Base-by-base conservation (phyloP, 2,797 vertebrate genomes). In the Bucorvus abyssinicus region DNA sequence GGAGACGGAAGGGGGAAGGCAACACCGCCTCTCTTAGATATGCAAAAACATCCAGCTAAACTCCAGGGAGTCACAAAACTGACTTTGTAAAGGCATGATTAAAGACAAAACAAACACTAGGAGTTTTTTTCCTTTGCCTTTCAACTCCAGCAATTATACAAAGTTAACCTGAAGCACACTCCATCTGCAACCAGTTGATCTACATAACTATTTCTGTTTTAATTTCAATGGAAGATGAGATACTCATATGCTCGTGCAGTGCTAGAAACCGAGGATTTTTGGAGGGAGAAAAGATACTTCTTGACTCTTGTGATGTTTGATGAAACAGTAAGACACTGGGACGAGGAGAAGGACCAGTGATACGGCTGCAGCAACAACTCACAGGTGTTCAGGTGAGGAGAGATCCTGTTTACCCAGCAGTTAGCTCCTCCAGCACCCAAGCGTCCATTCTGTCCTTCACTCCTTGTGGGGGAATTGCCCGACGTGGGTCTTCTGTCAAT, bases 101-200 rank as follows among this genome's bases (percentile, higher is more conserved):
- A 93, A 97, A 96, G 89, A 77, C 78, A 95, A 95, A 96, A 92
- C 92, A 93, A 94, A 96, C 92, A 90, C 64, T 3, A 1, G 50
- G 77, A 84, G 45, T 85, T 69, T 14, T 4, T 16, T 30, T 23
- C 57, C 78, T 73, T 75, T 87, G 84, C 86, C 81, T 95, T 94
- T 90, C 90, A 90, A 91, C 89, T 90, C 47, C 89, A 71, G 91
- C 94, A 95, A 94, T 96, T 95, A 90, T 0, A 82, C 77, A 71
- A 94, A 94, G 47, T 89, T 91, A 95, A 96, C 94, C 93, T 82
- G 90, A 65, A 92, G 93, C 95, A 68, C 21, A 5, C 50, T 80
- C n/a, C 3, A 26, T 30, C 86, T 68, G 88, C 78, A 85, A 38
- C 47, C 84, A 71, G 86, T 4, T 67, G 84, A 74, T 86, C 84